phyloP scores from a whole-genome alignment of 2,888 invertebrate genomes.

The Drosophila eohydei region DNA sequence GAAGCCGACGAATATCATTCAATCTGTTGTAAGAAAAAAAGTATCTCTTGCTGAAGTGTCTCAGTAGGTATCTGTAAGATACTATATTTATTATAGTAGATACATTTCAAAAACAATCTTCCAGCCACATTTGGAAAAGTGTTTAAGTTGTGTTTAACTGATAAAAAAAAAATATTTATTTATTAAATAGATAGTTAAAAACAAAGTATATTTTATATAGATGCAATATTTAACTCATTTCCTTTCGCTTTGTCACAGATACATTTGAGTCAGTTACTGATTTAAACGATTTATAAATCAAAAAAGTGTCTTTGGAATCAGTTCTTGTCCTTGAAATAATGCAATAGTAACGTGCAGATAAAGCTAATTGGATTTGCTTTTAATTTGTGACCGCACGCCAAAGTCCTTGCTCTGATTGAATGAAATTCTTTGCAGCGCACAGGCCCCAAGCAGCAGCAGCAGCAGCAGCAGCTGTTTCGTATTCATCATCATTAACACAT shows the following conservation, averaged over 20 bases:
- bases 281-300: too few species aligned
- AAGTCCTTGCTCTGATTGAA: slow-evolving; percentile 65
- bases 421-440: slow-evolving; percentile 47
- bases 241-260: too few species aligned
- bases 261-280: too few species aligned
- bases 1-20: not conserved
- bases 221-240: too few species aligned
- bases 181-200: too few species aligned
- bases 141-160: too few species aligned
- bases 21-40: not conserved
- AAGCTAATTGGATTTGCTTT: slow-evolving; percentile 19
- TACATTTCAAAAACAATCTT: not conserved
- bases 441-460: slow-evolving; percentile 6
- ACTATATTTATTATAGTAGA: not conserved
- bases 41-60: not conserved
- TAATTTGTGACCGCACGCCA: slow-evolving; percentile 23
- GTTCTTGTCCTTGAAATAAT: slow-evolving; percentile 22
- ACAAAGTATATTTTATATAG: too few species aligned
- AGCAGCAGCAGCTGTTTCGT: slow-evolving; percentile 59
- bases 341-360: slow-evolving; percentile 1
- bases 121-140: not conserved
- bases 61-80: not conserved
- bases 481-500: slow-evolving; percentile 78
- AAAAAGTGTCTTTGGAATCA: not conserved
- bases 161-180: too few species aligned